Conservation (phyloP, 1,140 invertebrate genomes). For the Drosophila kanapiae region DNA sequence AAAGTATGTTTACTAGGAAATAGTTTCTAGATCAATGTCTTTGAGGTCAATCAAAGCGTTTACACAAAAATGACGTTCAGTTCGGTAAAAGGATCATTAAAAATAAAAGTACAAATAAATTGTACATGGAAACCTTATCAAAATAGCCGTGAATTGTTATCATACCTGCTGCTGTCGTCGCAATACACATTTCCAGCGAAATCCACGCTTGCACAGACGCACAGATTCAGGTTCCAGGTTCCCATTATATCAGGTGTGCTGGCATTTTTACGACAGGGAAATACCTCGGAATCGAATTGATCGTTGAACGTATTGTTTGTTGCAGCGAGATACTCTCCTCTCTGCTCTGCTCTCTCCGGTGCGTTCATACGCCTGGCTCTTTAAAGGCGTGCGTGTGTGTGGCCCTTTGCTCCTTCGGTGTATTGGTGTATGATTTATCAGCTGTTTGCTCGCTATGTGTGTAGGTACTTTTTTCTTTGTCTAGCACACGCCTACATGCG, state of each 20-base stretch:
- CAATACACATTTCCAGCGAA: slow-evolving; percentile 5
- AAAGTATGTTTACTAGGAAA: neutral
- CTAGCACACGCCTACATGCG: slow-evolving; percentile 44
- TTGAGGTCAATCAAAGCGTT: neutral
- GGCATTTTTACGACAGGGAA: slow-evolving; percentile 20
- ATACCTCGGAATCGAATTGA: slow-evolving; percentile 25
- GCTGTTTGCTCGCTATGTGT: slow-evolving; percentile 60
- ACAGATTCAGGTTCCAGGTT: slow-evolving; percentile 20
- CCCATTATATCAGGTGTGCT: slow-evolving; percentile 28
- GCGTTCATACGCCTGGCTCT: neutral
- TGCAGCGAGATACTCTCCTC: slow-evolving; percentile 19
- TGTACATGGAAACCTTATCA: neutral
- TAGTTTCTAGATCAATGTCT: neutral
- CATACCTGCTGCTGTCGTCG: neutral
- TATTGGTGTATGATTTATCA: slow-evolving; percentile 62
- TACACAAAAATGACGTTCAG: neutral
- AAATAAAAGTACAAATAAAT: no score
- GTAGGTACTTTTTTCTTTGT: slow-evolving; percentile 64
- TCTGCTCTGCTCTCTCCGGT: slow-evolving; percentile 11
- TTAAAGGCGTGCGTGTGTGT: slow-evolving; percentile 4
- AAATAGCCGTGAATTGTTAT: neutral
- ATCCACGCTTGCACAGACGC: slow-evolving; percentile 7
- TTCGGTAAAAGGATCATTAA: neutral
- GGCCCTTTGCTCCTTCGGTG: slow-evolving; percentile 35
- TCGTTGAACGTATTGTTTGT: slow-evolving; percentile 24